phyloP scores from a whole-genome alignment of 2,797 vertebrate genomes.

The Salarias fasciatus region DNA sequence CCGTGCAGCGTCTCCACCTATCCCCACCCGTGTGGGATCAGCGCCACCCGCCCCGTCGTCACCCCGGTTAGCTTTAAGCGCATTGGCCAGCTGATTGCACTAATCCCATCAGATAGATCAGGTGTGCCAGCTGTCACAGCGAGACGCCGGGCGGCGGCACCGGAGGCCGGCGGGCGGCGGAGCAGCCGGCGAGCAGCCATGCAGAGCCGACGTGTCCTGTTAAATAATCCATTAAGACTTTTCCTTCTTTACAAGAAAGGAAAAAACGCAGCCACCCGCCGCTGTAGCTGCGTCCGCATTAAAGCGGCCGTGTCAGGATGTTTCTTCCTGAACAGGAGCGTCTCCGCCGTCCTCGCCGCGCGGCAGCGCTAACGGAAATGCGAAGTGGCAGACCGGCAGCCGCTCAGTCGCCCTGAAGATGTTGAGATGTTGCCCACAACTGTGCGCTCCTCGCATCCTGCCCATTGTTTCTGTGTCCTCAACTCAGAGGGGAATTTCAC shows the following conservation, averaged over 20 bases:
- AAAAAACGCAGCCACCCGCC: conserved; percentile 25
- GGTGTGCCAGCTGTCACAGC: conserved; percentile 75
- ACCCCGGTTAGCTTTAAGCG: conserved; percentile 67
- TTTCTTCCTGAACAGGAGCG: conserved; percentile 12
- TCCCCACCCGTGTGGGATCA: conserved; percentile 52
- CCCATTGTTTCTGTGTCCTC: conserved; percentile 35
- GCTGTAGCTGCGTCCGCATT: conserved; percentile 51
- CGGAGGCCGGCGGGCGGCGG: conserved; percentile 54
- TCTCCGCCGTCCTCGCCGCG: background rate
- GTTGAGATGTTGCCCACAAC: conserved; percentile 3
- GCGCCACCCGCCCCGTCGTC: conserved; percentile 37
- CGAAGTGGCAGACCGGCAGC: conserved; percentile 51
- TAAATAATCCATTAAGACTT: conserved; percentile 79
- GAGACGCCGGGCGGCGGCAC: conserved; percentile 50
- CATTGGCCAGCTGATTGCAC: conserved; percentile 62
- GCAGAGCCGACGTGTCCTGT: conserved; percentile 76
- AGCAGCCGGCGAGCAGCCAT: conserved; percentile 72
- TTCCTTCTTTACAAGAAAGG: background rate
- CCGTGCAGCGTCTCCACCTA: conserved; percentile 18
- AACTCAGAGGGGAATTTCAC: conserved; percentile 25
- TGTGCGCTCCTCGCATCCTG: conserved; percentile 2
- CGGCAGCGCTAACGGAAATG: conserved; percentile 30
- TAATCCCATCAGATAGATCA: conserved; percentile 81
- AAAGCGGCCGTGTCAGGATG: conserved; percentile 48
- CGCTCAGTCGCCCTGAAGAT: conserved; percentile 14